Evolutionary conservation across 1,140 invertebrate genomes (phyloP).

Genomic region (Gyrodactylus salaris): DNA sequence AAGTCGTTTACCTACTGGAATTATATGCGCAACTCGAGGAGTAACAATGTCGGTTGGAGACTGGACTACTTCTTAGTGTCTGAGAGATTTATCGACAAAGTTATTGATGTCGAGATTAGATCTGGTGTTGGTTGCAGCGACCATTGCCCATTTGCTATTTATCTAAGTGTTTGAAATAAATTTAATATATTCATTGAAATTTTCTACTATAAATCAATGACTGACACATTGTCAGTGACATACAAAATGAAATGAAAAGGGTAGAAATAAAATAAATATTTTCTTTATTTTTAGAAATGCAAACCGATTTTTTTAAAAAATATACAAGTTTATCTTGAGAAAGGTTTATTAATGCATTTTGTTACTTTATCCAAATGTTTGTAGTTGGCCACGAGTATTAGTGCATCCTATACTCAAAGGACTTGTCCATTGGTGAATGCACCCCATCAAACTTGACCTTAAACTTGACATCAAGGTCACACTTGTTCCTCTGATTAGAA

Average conservation of each 20-base stretch:
- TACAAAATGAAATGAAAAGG: too few relatives aligned
- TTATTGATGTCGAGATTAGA: slow-evolving; percentile 35
- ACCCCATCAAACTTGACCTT: slow-evolving; percentile 76
- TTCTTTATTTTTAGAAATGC: too few relatives aligned
- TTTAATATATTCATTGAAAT: too few relatives aligned
- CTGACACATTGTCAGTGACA: too few relatives aligned
- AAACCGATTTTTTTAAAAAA: too few relatives aligned
- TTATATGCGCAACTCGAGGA: slow-evolving; percentile 44
- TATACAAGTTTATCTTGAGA: too few relatives aligned
- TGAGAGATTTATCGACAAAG: slow-evolving; percentile 32
- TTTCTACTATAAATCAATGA: too few relatives aligned
- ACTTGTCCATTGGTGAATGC: slow-evolving; percentile 42
- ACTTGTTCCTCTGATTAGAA: slow-evolving; percentile 70
- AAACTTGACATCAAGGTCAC: slow-evolving; percentile 77
- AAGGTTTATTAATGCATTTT: too few relatives aligned
- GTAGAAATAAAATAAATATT: too few relatives aligned
- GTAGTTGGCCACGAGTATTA: slow-evolving; percentile 29
- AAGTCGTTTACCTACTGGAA: slow-evolving; percentile 73
- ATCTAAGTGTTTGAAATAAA: slow-evolving; percentile 11
- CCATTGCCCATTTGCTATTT: slow-evolving; percentile 18
- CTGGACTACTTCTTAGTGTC: slow-evolving; percentile 73
- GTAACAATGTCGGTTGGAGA: slow-evolving; percentile 73
- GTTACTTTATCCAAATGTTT: too few relatives aligned
- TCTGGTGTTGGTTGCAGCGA: slow-evolving; percentile 19
- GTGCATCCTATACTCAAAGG: slow-evolving; percentile 77